Conservation (phyloP, 2,888 invertebrate genomes). For the Pterostichus madidus region DNA sequence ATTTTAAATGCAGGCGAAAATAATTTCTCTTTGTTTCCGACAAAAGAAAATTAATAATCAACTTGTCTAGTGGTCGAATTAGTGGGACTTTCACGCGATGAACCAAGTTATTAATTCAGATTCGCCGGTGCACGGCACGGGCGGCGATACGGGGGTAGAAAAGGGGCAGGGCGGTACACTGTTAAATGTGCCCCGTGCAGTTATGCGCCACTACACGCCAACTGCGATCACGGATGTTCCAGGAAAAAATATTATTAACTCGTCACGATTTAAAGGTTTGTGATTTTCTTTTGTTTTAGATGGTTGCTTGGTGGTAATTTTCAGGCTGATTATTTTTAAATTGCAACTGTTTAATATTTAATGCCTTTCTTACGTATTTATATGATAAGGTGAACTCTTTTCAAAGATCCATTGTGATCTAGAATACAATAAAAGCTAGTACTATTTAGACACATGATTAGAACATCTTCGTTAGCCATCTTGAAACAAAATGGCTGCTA, state of each 20-base stretch:
- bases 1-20: slow-evolving; percentile 63
- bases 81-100: slow-evolving; percentile 65
- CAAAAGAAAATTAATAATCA: slow-evolving; percentile 67
- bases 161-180: slow-evolving; percentile 24
- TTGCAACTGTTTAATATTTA: not conserved
- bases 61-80: slow-evolving; percentile 66
- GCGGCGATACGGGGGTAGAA: not conserved
- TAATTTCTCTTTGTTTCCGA: slow-evolving; percentile 67
- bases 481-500: too few relatives aligned
- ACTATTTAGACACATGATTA: too few relatives aligned
- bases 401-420: too few relatives aligned
- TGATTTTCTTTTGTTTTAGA: not conserved
- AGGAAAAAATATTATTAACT: slow-evolving; percentile 57
- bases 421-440: too few relatives aligned
- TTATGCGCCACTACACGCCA: slow-evolving; percentile 59
- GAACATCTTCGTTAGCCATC: too few relatives aligned
- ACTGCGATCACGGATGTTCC: slow-evolving; percentile 56
- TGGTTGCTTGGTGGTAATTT: not conserved
- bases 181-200: slow-evolving; percentile 56
- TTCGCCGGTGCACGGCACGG: slow-evolving; percentile 32
- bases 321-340: not conserved
- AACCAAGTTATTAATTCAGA: slow-evolving; percentile 64
- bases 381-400: too few relatives aligned
- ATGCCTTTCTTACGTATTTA: not conserved
- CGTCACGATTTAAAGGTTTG: slow-evolving; percentile 44